phyloP scores from a whole-genome alignment of 2,113 vertebrate genomes.

The Columba livia region DNA sequence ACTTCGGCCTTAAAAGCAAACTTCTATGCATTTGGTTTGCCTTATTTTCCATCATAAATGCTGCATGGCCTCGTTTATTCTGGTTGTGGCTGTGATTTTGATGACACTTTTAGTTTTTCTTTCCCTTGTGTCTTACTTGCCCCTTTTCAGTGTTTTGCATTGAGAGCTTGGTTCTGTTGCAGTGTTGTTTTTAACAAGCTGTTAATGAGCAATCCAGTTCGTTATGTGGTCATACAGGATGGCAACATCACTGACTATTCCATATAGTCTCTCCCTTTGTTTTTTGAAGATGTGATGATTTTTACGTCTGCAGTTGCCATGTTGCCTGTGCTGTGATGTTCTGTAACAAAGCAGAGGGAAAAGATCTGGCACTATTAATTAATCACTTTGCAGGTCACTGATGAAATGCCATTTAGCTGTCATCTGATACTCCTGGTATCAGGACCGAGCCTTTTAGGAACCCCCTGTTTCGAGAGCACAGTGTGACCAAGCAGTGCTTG shows the following conservation, averaged over 20 bases:
- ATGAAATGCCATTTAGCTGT: neutral
- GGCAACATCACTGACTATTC: neutral
- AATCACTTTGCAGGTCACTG: neutral
- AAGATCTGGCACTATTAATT: neutral
- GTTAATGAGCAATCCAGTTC: neutral
- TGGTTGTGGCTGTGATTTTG: slow-evolving; percentile 7
- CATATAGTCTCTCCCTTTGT: neutral
- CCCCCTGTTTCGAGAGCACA: neutral
- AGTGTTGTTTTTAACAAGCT: slow-evolving; percentile 24
- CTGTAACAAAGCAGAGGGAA: neutral
- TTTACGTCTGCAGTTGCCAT: neutral
- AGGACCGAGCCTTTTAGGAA: neutral
- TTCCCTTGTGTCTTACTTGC: accelerated
- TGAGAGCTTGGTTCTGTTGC: slow-evolving; percentile 20
- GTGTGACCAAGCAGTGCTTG: neutral
- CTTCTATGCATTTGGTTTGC: slow-evolving; percentile 2
- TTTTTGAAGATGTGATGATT: neutral
- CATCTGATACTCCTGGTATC: neutral
- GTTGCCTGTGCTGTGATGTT: neutral
- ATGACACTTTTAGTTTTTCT: neutral
- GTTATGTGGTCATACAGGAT: slow-evolving; percentile 41
- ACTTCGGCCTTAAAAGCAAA: slow-evolving; percentile 28
- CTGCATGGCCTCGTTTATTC: slow-evolving; percentile 59
- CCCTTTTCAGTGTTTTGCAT: neutral
- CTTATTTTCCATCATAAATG: neutral